Percentiles rank a stretch among this genome's conserved stretches.
phyloP scores from a whole-genome alignment of 2,113 vertebrate genomes.

The Peromyscus polionotus region DNA sequence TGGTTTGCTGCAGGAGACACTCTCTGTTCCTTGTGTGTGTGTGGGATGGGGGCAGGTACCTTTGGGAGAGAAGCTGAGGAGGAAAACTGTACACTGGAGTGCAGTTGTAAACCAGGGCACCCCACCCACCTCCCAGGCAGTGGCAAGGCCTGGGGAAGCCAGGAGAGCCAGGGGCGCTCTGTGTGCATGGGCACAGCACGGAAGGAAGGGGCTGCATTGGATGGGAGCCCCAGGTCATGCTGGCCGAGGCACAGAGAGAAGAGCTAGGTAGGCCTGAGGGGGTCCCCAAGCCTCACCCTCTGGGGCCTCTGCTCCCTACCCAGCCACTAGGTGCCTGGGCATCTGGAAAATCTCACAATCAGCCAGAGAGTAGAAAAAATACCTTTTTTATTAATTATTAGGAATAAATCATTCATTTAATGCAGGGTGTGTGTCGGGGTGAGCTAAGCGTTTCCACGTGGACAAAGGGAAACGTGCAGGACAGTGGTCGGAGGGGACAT shows the following conservation, averaged over 20 bases:
- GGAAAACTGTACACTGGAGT: neutral
- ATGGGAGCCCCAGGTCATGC: neutral
- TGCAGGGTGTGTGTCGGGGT: conserved; percentile 27
- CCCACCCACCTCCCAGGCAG: neutral
- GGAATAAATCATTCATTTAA: conserved; percentile 72
- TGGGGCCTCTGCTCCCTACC: neutral
- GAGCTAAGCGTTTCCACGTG: conserved; percentile 14
- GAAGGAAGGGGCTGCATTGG: no score
- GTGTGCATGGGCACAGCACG: neutral
- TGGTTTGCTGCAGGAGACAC: neutral
- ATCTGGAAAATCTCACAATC: neutral
- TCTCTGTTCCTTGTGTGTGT: neutral
- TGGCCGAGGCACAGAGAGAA: neutral
- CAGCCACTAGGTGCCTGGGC: neutral
- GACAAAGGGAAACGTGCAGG: conserved; percentile 53
- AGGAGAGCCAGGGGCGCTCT: neutral
- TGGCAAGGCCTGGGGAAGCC: neutral
- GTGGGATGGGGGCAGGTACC: neutral
- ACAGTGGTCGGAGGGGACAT: neutral
- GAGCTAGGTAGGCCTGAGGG: neutral
- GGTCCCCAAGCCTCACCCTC: neutral
- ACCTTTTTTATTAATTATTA: conserved; percentile 84
- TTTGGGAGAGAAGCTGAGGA: neutral
- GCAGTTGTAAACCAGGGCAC: neutral
- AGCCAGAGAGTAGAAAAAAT: conserved; percentile 83